phyloP scores from a whole-genome alignment of 2,888 invertebrate species.

The Serrognathus titanus region DNA sequence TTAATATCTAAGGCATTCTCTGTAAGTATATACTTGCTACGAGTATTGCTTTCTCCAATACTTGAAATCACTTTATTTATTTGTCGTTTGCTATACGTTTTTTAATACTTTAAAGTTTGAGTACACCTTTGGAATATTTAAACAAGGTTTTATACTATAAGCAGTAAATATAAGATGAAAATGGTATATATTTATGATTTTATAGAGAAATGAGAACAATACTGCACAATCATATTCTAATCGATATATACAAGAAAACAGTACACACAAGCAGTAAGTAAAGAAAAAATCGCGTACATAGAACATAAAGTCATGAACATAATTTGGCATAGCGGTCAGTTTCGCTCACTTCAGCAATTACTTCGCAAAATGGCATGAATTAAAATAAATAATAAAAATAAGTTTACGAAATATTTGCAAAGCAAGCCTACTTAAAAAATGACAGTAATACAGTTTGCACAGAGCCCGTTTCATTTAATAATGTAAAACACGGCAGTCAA shows the following conservation, averaged over 20 bases:
- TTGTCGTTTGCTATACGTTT: too few relatives aligned
- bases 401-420: constrained; percentile 3
- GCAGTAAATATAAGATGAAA: neutral
- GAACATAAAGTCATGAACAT: constrained; percentile 21
- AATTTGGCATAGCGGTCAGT: constrained; percentile 36
- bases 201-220: constrained; percentile 21
- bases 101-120: too few relatives aligned
- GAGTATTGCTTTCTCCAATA: too few relatives aligned
- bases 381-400: constrained; percentile 18
- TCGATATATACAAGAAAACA: constrained; percentile 17
- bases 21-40: too few relatives aligned
- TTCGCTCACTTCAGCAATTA: constrained; percentile 15
- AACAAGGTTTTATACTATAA: neutral
- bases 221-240: constrained; percentile 17
- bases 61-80: too few relatives aligned
- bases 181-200: constrained; percentile 24
- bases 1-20: too few relatives aligned
- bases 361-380: constrained; percentile 1
- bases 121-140: too few relatives aligned
- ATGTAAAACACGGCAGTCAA: neutral
- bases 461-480: neutral
- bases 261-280: constrained; percentile 10
- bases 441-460: neutral
- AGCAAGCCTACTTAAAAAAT: neutral
- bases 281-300: constrained; percentile 21